Evolutionary conservation across 2,797 vertebrate genomes (phyloP).

Genomic region (Argya squamiceps): DNA sequence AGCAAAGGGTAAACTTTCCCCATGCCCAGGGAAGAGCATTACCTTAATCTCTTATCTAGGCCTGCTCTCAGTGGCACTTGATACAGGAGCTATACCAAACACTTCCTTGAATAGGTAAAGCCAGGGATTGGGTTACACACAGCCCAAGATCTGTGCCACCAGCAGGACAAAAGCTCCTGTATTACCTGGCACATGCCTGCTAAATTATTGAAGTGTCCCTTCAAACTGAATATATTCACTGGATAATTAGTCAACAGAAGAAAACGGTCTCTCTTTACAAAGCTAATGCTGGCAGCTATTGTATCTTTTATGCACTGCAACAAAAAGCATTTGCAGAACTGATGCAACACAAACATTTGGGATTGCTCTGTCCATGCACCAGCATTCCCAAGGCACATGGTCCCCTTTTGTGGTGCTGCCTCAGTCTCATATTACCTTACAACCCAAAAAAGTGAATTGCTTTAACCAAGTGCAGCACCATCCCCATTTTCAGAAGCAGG

Average conservation of each 20-base stretch:
- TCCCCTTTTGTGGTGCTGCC: neutral
- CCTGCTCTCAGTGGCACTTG: slow-evolving; percentile 37
- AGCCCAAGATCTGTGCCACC: neutral
- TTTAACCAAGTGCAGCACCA: neutral
- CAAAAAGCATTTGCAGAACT: slow-evolving; percentile 50
- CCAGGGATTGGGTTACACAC: slow-evolving; percentile 44
- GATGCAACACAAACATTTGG: slow-evolving; percentile 34
- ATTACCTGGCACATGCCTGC: slow-evolving; percentile 61
- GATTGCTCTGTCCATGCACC: neutral
- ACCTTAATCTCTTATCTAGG: slow-evolving; percentile 44
- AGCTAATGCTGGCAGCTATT: slow-evolving; percentile 13
- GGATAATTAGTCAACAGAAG: slow-evolving; percentile 68
- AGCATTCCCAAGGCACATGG: neutral
- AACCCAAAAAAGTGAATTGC: neutral
- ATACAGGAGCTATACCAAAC: slow-evolving; percentile 49
- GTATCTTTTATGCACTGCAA: slow-evolving; percentile 11
- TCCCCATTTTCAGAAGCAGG: neutral
- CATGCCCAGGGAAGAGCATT: neutral
- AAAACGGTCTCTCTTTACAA: slow-evolving; percentile 56
- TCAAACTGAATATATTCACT: slow-evolving; percentile 37
- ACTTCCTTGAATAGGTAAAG: slow-evolving; percentile 59
- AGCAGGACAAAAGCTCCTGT: slow-evolving; percentile 55
- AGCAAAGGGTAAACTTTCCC: slow-evolving; percentile 6
- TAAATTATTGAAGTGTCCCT: slow-evolving; percentile 70
- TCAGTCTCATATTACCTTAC: neutral